Base-by-base conservation (phyloP, 2,888 invertebrate species). In the Temnothorax unifasciatus region DNA sequence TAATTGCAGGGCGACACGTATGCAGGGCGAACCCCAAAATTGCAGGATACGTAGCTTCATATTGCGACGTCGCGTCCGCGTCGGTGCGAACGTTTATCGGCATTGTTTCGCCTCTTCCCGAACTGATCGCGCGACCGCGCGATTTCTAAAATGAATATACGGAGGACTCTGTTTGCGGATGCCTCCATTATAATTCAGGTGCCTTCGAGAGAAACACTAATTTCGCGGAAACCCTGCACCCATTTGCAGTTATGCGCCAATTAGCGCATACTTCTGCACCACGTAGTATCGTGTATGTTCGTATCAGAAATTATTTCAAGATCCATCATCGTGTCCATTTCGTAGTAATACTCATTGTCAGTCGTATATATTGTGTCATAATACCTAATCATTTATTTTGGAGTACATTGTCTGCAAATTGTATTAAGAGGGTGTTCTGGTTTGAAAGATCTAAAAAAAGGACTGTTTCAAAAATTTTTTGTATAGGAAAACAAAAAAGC, bases 81-180 rank as follows among this genome's bases (percentile, higher is more conserved):
- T 34, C 2, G 81, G 85, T 83, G 21, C 82, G 77, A 83, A 91
- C 93, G 92, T 93, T 94, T 94, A 93, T 93, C 92, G 86, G 91
- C 93, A 92, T 93, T 92, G 93, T 93, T 94, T 93, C 89, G 87
- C 90, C 88, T 59, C 25, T 85, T 63, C 25, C 84, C 61, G 81
- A 84, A 77, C 64, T 83, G 86, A 74, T 77, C 66, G n/a, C 81
- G 64, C 77, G 64, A 25, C 82, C 83, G 63, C 76, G 61, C 69
- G 54, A 79, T 69, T 66, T 64, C 66, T 41, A 13, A 68, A 76
- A 68, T 52, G 18, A 38, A 64, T 75, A 41, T 61, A 44, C 13
- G 29, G 41, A 11, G 11, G 34, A 47, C 75, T 64, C 34, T 18
- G 63, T 47, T 34, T 47, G 47, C 18, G 18, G 44, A 1, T 25